These are phyloP conservation scores for Aleiodes alternator DNA, from an alignment of 2,888 invertebrate genomes.

Conservation along the genomic window DNA sequence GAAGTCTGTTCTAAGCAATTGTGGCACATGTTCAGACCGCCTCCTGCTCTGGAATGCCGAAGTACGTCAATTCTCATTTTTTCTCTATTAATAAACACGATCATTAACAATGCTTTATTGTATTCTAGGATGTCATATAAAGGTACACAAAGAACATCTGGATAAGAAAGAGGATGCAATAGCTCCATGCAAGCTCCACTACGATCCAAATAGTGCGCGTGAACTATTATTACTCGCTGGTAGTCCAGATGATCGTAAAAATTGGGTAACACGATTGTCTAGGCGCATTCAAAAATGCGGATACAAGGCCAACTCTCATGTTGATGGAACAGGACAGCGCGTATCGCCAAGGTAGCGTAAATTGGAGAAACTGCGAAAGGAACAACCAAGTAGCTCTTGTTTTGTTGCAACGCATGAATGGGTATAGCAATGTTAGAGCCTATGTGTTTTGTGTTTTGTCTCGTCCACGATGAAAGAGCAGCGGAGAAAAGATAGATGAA, in stretches of 20 bases:
- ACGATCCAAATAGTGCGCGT: slow-evolving; percentile 94
- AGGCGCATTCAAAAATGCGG: slow-evolving; percentile 95
- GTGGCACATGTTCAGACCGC: slow-evolving; percentile 98
- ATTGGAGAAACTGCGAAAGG: slow-evolving; percentile 52
- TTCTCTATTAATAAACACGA: background rate
- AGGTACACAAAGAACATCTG: slow-evolving; percentile 98
- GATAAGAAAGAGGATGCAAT: slow-evolving; percentile 89
- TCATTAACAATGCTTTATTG: background rate
- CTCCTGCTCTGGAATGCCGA: slow-evolving; percentile 97
- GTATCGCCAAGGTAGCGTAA: slow-evolving; percentile 85
- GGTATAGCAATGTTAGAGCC: slow-evolving; percentile 71
- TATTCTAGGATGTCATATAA: slow-evolving; percentile 91
- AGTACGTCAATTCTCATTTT: slow-evolving; percentile 76
- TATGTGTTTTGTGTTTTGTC: slow-evolving; percentile 51
- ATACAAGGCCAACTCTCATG: slow-evolving; percentile 87
- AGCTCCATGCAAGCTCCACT: slow-evolving; percentile 97
- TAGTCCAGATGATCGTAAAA: slow-evolving; percentile 90
- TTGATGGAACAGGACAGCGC: slow-evolving; percentile 73
- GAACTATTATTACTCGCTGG: slow-evolving; percentile 94
- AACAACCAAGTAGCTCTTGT: slow-evolving; percentile 72
- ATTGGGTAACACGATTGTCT: slow-evolving; percentile 94
- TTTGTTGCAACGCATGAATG: slow-evolving; percentile 72
- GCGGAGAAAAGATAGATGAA: background rate
- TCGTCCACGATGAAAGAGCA: slow-evolving; percentile 26
- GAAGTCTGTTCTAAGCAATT: slow-evolving; percentile 98